These are phyloP conservation scores for Brachionus plicatilis DNA, from an alignment of 1,140 invertebrate species.

Conservation along the genomic window DNA sequence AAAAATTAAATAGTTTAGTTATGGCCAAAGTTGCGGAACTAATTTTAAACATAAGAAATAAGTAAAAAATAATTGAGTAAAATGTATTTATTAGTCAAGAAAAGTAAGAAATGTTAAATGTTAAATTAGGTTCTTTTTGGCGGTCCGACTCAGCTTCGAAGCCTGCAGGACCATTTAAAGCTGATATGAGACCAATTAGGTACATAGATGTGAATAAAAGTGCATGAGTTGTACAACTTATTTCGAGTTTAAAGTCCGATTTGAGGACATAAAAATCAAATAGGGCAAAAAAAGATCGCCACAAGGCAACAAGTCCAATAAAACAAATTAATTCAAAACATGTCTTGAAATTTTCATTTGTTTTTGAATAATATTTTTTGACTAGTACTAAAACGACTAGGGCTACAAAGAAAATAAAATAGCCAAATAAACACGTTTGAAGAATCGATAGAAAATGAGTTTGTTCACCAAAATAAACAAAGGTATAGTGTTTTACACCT, in stretches of 20 bases:
- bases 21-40: not conserved
- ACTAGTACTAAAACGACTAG: not conserved
- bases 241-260: not conserved
- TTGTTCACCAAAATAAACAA: not conserved
- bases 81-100: not conserved
- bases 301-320: not conserved
- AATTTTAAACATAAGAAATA: not conserved
- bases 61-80: not conserved
- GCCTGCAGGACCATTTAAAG: conserved; percentile 8
- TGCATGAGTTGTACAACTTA: not conserved
- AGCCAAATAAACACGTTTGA: not conserved
- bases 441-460: not conserved
- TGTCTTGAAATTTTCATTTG: not conserved
- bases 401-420: not conserved
- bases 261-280: conserved; percentile 5
- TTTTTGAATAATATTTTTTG: not conserved
- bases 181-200: not conserved
- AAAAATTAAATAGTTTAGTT: not conserved
- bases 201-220: not conserved
- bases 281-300: not conserved
- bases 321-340: not conserved
- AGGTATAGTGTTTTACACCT: not conserved
- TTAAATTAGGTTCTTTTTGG: not conserved
- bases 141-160: not conserved
- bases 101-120: not conserved